These are phyloP conservation scores for Rhagoletis zephyria DNA, from an alignment of 1,140 invertebrate species.

Conservation along the genomic window DNA sequence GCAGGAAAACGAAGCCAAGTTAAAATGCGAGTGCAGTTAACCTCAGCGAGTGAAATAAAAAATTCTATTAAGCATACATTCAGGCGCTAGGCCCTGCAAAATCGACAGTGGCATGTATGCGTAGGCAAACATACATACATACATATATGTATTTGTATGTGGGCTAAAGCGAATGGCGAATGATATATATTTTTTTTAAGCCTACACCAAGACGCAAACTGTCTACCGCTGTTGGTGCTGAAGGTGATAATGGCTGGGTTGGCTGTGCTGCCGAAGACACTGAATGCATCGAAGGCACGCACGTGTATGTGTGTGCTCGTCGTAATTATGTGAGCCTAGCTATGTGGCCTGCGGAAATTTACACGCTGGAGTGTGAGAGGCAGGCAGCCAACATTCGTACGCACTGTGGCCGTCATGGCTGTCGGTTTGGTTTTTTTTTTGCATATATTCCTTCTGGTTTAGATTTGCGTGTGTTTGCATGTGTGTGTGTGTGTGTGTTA, in stretches of 20 bases:
- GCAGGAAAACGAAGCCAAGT: constrained; percentile 41
- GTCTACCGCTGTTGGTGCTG: constrained; percentile 17
- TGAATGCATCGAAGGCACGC: constrained; percentile 7
- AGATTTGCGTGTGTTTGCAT: background rate
- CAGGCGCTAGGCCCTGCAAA: constrained; percentile 60
- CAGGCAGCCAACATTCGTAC: background rate
- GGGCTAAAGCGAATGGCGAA: constrained; percentile 59
- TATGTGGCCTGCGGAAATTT: constrained; percentile 6
- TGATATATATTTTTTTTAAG: constrained; percentile 60
- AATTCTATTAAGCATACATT: constrained; percentile 72
- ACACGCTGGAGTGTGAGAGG: background rate
- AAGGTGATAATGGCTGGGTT: constrained; percentile 45
- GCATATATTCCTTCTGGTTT: background rate
- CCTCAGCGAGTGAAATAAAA: constrained; percentile 56
- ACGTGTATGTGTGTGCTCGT: background rate
- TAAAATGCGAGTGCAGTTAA: constrained; percentile 43
- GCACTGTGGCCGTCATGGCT: constrained; percentile 21
- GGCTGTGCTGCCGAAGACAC: constrained; percentile 29
- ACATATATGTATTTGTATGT: background rate
- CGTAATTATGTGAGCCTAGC: constrained; percentile 57
- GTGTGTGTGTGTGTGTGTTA: background rate
- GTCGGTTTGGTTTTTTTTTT: background rate
- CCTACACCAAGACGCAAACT: constrained; percentile 55
- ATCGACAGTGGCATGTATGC: constrained; percentile 39
- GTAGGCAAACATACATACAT: background rate